Conservation (phyloP, 2,888 invertebrate genomes). For the Lampropteryx suffumata region DNA sequence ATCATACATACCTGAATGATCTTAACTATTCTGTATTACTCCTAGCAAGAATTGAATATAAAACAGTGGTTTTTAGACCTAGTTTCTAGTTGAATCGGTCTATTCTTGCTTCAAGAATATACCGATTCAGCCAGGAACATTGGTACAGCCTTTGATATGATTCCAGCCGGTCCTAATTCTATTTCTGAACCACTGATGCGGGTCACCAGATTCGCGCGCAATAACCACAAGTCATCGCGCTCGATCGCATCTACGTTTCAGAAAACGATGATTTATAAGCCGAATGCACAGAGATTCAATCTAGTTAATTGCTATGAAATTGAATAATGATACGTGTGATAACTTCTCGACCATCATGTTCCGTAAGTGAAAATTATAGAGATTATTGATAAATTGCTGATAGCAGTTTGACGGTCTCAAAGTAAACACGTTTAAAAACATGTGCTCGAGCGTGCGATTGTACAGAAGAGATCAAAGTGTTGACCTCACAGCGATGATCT, state of each 20-base stretch:
- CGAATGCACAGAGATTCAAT: conserved; percentile 45
- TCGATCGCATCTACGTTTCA: conserved; percentile 38
- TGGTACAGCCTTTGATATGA: too few species aligned
- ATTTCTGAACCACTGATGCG: conserved; percentile 26
- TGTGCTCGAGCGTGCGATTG: conserved; percentile 18
- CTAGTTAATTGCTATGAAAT: conserved; percentile 56
- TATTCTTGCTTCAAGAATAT: too few species aligned
- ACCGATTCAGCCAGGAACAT: too few species aligned
- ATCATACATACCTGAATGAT: not conserved
- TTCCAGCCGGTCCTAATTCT: conserved; percentile 7
- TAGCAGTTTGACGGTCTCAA: conserved; percentile 23
- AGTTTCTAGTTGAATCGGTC: too few species aligned
- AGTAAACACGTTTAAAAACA: conserved; percentile 24
- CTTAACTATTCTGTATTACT: too few species aligned
- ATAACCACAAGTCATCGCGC: conserved; percentile 39
- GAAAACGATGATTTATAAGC: conserved; percentile 45
- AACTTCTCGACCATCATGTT: conserved; percentile 42
- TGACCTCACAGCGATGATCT: too few species aligned
- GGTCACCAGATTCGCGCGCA: conserved; percentile 27
- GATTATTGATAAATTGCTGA: conserved; percentile 38
- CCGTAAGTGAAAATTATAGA: conserved; percentile 38
- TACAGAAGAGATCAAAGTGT: conserved; percentile 32
- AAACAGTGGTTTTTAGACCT: too few species aligned
- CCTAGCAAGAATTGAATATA: not conserved
- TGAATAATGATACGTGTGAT: conserved; percentile 45